Evolutionary conservation across 2,113 vertebrate species (phyloP).

Genomic region (Ivindomyrus marchei): DNA sequence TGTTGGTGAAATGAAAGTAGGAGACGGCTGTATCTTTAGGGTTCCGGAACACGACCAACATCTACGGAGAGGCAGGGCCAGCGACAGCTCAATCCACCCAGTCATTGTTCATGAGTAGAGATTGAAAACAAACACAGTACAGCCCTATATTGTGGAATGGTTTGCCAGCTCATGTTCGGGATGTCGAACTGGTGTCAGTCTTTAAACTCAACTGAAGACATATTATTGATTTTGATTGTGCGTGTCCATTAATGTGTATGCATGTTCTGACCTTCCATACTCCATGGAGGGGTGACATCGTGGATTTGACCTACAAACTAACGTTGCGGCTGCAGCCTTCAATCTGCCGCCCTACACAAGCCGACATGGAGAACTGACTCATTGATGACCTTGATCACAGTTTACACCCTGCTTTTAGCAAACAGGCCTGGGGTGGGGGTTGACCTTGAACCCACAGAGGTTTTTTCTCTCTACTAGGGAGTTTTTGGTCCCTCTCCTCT

Average conservation of each 20-base stretch:
- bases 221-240: background rate
- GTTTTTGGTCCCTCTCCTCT: background rate
- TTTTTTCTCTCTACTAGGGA: background rate
- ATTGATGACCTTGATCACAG: background rate
- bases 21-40: slow-evolving; percentile 72
- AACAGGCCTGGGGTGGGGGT: background rate
- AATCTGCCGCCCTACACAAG: background rate
- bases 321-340: background rate
- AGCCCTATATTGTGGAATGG: background rate
- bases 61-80: slow-evolving; percentile 43
- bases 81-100: background rate
- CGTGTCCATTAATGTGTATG: background rate
- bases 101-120: background rate
- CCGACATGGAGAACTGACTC: background rate
- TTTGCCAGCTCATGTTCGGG: background rate
- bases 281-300: background rate
- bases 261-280: background rate
- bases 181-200: background rate
- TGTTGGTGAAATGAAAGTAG: slow-evolving; percentile 70
- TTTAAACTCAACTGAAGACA: background rate
- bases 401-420: background rate
- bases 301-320: background rate
- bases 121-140: background rate
- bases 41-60: slow-evolving; percentile 68
- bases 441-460: background rate